Evolutionary conservation across 2,797 vertebrate species (phyloP).

Genomic region (Anguilla pacifica): DNA sequence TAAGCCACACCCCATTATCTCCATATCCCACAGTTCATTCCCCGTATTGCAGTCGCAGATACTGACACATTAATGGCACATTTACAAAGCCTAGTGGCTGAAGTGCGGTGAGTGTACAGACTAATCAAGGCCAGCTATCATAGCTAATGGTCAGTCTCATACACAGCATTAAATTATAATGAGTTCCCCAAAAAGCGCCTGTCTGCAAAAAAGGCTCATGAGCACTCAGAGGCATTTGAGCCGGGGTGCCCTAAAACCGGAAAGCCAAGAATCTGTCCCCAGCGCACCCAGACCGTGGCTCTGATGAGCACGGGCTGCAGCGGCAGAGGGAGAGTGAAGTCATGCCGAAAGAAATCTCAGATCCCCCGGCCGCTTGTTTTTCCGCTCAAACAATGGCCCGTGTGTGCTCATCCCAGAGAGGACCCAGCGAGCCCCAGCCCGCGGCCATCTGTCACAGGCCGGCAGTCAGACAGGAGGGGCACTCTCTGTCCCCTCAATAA

Average conservation of each 20-base stretch:
- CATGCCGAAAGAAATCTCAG: background rate
- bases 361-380: background rate
- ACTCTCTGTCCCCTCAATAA: background rate
- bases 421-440: background rate
- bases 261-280: background rate
- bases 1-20: constrained; percentile 3
- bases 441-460: background rate
- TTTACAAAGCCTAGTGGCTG: no score
- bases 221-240: background rate
- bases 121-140: no score
- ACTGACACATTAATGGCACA: no score
- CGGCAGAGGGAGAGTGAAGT: background rate
- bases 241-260: background rate
- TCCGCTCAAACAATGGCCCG: background rate
- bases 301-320: background rate
- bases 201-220: background rate
- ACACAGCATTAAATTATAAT: background rate
- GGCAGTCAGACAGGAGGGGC: background rate
- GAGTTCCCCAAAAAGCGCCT: background rate
- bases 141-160: background rate
- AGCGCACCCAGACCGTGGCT: background rate
- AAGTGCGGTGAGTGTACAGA: no score
- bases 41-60: no score
- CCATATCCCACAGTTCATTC: background rate
- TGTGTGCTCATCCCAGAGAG: background rate